Percentiles rank a stretch among this genome's conserved stretches.
Conservation (phyloP, 1,140 invertebrate genomes). For the Drosophila paulistorum region DNA sequence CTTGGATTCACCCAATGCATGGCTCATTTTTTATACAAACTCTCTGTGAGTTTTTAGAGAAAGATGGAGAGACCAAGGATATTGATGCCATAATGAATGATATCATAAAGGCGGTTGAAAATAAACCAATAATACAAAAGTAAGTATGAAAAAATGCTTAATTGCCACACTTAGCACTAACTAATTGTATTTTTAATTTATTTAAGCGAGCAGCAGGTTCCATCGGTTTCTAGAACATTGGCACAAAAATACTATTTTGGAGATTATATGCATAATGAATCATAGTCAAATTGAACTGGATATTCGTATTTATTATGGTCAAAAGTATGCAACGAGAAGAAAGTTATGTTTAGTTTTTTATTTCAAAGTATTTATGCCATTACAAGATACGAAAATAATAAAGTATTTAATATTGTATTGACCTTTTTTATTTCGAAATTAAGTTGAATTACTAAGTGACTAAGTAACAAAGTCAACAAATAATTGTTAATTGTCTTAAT, state of each 20-base stretch:
- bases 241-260: conserved; percentile 72
- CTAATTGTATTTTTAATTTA: background rate
- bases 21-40: conserved; percentile 72
- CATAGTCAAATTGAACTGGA: too few relatives aligned
- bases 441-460: too few relatives aligned
- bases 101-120: conserved; percentile 36
- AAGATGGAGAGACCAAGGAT: conserved; percentile 44
- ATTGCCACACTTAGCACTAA: too few relatives aligned
- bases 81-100: conserved; percentile 53
- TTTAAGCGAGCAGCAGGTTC: conserved; percentile 67
- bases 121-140: conserved; percentile 50
- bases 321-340: too few relatives aligned
- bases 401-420: too few relatives aligned
- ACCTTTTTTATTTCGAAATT: too few relatives aligned
- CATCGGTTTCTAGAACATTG: conserved; percentile 67
- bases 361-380: too few relatives aligned
- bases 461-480: too few relatives aligned
- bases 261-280: conserved; percentile 55
- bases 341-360: too few relatives aligned
- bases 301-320: too few relatives aligned
- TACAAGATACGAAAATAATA: too few relatives aligned
- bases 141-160: background rate
- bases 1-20: conserved; percentile 57
- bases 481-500: too few relatives aligned
- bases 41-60: conserved; percentile 58